These are phyloP conservation scores for Xestobium rufovillosum DNA, from an alignment of 2,888 invertebrate genomes.

Conservation along the genomic window DNA sequence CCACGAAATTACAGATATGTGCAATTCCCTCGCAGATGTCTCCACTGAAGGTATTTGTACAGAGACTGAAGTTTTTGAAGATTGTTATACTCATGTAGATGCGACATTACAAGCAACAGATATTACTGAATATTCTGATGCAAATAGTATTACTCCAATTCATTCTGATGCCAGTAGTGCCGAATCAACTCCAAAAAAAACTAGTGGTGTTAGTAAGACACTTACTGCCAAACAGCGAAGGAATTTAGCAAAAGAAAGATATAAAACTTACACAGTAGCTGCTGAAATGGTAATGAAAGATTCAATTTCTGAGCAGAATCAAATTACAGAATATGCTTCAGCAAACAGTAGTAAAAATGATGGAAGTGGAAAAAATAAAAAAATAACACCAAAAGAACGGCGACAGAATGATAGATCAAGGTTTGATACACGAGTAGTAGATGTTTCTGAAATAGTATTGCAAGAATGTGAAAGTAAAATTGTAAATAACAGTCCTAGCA, in stretches of 20 bases:
- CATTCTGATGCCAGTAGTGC: conserved; percentile 59
- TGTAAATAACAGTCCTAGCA: conserved; percentile 26
- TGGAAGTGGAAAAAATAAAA: conserved; percentile 14
- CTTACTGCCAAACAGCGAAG: conserved; percentile 74
- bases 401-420: conserved; percentile 59
- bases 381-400: conserved; percentile 58
- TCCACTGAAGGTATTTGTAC: conserved; percentile 49
- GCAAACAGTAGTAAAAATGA: conserved; percentile 8
- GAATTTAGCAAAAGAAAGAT: conserved; percentile 67
- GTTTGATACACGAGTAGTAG: conserved; percentile 59
- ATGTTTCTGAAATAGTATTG: conserved; percentile 32
- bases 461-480: conserved; percentile 26
- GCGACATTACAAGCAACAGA: conserved; percentile 32
- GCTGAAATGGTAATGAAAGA: conserved; percentile 48
- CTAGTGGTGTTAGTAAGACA: conserved; percentile 42
- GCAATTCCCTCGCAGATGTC: conserved; percentile 45
- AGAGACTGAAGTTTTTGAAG: conserved; percentile 45
- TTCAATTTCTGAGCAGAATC: conserved; percentile 25
- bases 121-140: conserved; percentile 42
- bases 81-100: conserved; percentile 50
- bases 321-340: no score
- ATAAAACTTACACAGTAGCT: conserved; percentile 74
- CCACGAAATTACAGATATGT: conserved; percentile 59
- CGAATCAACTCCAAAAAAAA: conserved; percentile 67
- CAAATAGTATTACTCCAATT: conserved; percentile 54